Percentiles rank a stretch among this genome's conserved stretches.
Conservation (phyloP, 2,888 invertebrate genomes). For the Euzophera pinguis region DNA sequence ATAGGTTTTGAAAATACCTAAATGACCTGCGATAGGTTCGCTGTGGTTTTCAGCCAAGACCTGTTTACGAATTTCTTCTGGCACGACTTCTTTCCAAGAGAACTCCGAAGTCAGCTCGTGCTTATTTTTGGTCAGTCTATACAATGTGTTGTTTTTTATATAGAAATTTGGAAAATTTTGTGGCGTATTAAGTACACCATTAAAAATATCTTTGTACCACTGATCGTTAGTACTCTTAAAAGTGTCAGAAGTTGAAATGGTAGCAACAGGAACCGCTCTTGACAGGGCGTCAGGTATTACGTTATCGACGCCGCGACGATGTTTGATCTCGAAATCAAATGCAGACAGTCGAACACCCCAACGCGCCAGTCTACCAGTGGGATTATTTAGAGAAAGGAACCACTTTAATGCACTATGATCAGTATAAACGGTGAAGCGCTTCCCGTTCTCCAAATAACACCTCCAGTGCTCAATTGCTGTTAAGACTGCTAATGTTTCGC, state of each 20-base stretch:
- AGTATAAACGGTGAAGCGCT: background rate
- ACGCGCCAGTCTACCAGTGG: conserved; percentile 18
- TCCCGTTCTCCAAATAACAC: background rate
- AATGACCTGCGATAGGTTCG: conserved; percentile 1
- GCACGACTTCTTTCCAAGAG: background rate
- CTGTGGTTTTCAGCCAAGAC: background rate
- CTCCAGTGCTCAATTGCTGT: conserved; percentile 16
- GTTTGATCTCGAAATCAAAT: conserved; percentile 17
- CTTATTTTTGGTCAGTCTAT: background rate
- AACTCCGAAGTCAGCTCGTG: background rate
- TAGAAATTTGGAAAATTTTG: background rate
- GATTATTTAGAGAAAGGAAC: conserved; percentile 17
- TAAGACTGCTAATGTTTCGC: conserved; percentile 19
- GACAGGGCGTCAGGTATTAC: conserved; percentile 9
- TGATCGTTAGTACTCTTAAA: background rate
- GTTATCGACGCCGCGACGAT: conserved; percentile 12
- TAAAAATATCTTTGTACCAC: background rate
- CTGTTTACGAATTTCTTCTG: background rate
- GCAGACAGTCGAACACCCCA: conserved; percentile 17
- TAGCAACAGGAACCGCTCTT: background rate
- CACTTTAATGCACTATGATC: conserved; percentile 17
- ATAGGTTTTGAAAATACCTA: conserved; percentile 13
- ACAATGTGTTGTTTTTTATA: background rate
- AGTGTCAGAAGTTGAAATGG: background rate
- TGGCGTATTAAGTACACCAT: background rate